Percentiles rank a stretch among this genome's conserved stretches.
Evolutionary conservation across 2,888 invertebrate species (phyloP).

Genomic region (Andrena marginata): DNA sequence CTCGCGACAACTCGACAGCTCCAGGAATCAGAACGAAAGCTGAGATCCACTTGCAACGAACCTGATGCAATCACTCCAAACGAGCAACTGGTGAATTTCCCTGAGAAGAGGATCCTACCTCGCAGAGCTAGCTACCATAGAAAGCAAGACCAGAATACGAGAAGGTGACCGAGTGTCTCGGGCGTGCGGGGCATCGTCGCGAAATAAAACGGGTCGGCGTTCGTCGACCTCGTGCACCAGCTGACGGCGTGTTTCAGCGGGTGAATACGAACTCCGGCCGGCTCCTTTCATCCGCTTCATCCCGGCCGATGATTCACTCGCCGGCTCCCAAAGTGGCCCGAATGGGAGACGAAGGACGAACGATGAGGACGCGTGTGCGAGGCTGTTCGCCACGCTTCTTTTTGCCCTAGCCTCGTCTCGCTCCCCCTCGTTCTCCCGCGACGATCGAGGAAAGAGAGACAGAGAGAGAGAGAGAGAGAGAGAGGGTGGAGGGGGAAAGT

Average conservation of each 20-base stretch:
- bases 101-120: neutral
- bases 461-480: too few species aligned
- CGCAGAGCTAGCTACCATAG: neutral
- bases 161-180: slow-evolving; percentile 39
- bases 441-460: neutral
- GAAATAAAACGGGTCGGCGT: slow-evolving; percentile 49
- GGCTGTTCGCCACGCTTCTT: slow-evolving; percentile 39
- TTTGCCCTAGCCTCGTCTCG: neutral
- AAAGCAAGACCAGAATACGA: neutral
- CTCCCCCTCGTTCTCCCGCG: neutral
- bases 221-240: slow-evolving; percentile 64
- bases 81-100: neutral
- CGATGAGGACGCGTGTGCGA: slow-evolving; percentile 53
- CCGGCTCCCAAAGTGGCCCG: slow-evolving; percentile 49
- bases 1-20: too few species aligned
- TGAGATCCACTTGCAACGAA: too few species aligned
- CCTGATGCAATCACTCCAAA: too few species aligned
- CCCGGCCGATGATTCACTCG: slow-evolving; percentile 61
- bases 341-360: slow-evolving; percentile 62
- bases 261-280: slow-evolving; percentile 25
- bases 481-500: neutral
- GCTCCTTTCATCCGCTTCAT: slow-evolving; percentile 59
- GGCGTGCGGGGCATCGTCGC: slow-evolving; percentile 20
- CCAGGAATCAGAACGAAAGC: too few species aligned
- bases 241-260: slow-evolving; percentile 51